Evolutionary conservation across 2,888 invertebrate species (phyloP).

Genomic region (Bombyx huttoni): DNA sequence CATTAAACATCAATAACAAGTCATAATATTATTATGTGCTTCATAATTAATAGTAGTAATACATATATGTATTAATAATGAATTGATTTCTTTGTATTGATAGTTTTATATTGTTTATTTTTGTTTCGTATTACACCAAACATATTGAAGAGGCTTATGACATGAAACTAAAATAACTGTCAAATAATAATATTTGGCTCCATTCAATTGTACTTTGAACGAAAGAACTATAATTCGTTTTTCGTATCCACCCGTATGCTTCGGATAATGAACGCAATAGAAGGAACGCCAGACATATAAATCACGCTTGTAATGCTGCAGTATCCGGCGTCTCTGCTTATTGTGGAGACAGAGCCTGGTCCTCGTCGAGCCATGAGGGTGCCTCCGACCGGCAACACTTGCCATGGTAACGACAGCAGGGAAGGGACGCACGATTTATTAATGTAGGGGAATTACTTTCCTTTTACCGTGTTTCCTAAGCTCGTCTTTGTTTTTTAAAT

Average conservation of each 20-base stretch:
- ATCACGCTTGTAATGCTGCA: constrained; percentile 60
- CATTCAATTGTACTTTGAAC: not conserved
- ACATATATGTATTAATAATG: too few relatives aligned
- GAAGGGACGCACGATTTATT: constrained; percentile 52
- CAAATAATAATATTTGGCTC: not conserved
- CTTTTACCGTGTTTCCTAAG: constrained; percentile 3
- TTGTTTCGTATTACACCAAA: not conserved
- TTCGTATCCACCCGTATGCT: constrained; percentile 30
- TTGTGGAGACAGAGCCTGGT: constrained; percentile 31
- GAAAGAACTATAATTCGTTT: constrained; percentile 10
- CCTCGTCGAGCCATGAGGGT: constrained; percentile 8
- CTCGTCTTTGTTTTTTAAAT: constrained; percentile 12
- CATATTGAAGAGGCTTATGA: not conserved
- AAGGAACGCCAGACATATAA: constrained; percentile 63
- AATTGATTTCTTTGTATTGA: not conserved
- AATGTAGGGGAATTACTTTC: constrained; percentile 45
- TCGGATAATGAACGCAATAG: constrained; percentile 48
- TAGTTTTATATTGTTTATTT: not conserved
- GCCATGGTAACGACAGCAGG: constrained; percentile 31
- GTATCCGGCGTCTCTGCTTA: constrained; percentile 58
- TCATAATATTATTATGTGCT: too few relatives aligned
- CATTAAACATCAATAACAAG: too few relatives aligned
- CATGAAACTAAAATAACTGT: not conserved
- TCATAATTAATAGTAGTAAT: too few relatives aligned
- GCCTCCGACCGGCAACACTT: constrained; percentile 2